Evolutionary conservation across 1,140 invertebrate species (phyloP).

Genomic region (Globodera ellingtonae): DNA sequence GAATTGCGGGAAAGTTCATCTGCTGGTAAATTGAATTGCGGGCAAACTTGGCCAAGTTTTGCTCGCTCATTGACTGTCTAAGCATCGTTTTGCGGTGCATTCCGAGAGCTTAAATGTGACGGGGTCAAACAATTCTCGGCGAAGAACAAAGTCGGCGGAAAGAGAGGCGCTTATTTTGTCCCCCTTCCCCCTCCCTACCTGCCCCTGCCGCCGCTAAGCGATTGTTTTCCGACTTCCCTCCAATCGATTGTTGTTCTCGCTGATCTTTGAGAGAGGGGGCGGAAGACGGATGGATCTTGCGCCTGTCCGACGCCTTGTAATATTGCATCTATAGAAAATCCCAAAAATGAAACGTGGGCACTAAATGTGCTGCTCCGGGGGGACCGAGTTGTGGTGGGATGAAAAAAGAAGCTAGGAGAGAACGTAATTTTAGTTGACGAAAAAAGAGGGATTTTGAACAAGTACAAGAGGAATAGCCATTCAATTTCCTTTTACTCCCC

Average conservation of each 20-base stretch:
- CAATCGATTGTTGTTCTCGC: constrained; percentile 6
- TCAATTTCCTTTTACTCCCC: no score
- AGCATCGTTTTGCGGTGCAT: constrained; percentile 3
- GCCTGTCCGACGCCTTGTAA: constrained; percentile 7
- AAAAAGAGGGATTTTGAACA: no score
- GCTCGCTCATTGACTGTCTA: constrained; percentile 12
- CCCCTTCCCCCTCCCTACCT: not conserved
- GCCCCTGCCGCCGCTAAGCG: not conserved
- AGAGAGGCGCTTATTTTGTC: not conserved
- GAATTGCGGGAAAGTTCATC: not conserved
- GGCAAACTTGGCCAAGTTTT: not conserved
- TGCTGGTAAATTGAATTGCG: constrained; percentile 1
- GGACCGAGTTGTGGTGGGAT: no score
- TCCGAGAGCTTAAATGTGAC: not conserved
- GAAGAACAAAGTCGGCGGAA: not conserved
- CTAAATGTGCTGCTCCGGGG: no score
- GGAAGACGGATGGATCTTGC: constrained; percentile 5
- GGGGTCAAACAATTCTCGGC: not conserved
- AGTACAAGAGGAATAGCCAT: no score
- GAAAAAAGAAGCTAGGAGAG: no score
- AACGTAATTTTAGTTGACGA: no score
- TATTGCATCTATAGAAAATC: not conserved
- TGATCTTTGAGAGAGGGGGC: not conserved
- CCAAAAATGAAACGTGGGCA: no score
- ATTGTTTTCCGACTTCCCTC: not conserved